Percentiles rank a stretch among this genome's conserved stretches.
Evolutionary conservation across 2,797 vertebrate genomes (phyloP).

Genomic region (Tympanoctomys barrerae): DNA sequence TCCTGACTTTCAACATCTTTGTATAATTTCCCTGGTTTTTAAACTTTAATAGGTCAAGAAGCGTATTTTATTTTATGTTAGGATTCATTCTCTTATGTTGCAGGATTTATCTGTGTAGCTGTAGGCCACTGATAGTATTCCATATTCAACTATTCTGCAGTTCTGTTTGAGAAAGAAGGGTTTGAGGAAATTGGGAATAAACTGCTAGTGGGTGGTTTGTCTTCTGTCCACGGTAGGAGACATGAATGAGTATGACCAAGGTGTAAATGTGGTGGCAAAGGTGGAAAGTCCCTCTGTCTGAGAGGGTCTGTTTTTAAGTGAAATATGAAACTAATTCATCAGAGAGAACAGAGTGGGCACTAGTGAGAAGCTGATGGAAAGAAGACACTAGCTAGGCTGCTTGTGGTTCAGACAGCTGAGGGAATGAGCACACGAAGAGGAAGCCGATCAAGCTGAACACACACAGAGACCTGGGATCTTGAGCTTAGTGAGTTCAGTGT

Average conservation of each 20-base stretch:
- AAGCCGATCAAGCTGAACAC: not conserved
- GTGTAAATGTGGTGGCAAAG: not conserved
- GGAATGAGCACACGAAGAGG: not conserved
- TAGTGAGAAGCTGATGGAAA: not conserved
- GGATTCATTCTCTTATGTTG: not conserved
- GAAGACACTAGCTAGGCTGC: not conserved
- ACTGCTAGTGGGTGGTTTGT: too few relatives aligned
- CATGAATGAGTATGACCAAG: not conserved
- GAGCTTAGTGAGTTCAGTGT: not conserved
- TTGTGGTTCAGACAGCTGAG: not conserved
- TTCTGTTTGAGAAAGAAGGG: not conserved
- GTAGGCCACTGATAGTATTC: not conserved
- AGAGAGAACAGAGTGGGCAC: not conserved
- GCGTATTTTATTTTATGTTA: conserved; percentile 13
- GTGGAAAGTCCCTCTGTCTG: not conserved
- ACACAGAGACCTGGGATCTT: not conserved
- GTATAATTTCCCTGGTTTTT: not conserved
- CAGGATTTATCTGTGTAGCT: not conserved
- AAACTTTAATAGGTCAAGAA: not conserved
- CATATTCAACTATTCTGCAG: not conserved
- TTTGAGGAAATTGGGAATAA: not conserved
- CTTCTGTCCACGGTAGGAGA: not conserved
- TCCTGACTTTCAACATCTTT: not conserved
- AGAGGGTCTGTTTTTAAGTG: not conserved
- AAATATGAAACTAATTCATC: not conserved